A percentile compares a stretch with the other conserved stretches of the same genome.
phyloP scores from a whole-genome alignment of 2,888 invertebrate species.

The Argyresthia albistria region DNA sequence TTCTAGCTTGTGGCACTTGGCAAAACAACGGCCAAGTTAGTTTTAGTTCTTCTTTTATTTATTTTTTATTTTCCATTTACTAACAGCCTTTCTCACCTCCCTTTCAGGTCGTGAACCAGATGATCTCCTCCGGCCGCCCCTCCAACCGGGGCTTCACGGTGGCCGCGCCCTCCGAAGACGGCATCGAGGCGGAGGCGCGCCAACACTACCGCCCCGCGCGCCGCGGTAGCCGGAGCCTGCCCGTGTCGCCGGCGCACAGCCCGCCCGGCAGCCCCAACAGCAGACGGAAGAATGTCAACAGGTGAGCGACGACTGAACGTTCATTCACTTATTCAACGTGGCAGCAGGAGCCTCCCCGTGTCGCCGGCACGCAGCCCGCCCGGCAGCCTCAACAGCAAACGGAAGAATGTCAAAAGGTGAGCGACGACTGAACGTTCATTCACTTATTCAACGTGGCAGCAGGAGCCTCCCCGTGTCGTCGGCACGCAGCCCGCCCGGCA shows the following conservation, averaged over 20 bases:
- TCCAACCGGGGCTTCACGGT: slow-evolving; percentile 55
- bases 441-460: slow-evolving; percentile 65
- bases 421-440: neutral
- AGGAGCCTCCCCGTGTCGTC: slow-evolving; percentile 81
- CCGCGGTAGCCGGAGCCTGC: slow-evolving; percentile 80
- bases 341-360: slow-evolving; percentile 80
- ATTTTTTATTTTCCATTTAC: too few relatives aligned
- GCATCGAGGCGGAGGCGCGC: slow-evolving; percentile 16
- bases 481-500: slow-evolving; percentile 72
- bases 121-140: slow-evolving; percentile 59
- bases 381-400: slow-evolving; percentile 70
- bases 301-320: slow-evolving; percentile 21
- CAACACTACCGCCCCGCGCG: slow-evolving; percentile 47
- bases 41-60: too few relatives aligned
- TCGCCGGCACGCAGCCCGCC: slow-evolving; percentile 77
- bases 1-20: too few relatives aligned
- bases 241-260: slow-evolving; percentile 77
- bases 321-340: slow-evolving; percentile 36
- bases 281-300: slow-evolving; percentile 74
- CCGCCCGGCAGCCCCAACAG: slow-evolving; percentile 72
- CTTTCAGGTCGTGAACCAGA: slow-evolving; percentile 65
- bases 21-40: too few relatives aligned
- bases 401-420: slow-evolving; percentile 73
- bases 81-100: neutral
- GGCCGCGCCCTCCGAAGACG: slow-evolving; percentile 41